Conservation (phyloP, 2,113 vertebrate genomes). For the Monopterus albus region DNA sequence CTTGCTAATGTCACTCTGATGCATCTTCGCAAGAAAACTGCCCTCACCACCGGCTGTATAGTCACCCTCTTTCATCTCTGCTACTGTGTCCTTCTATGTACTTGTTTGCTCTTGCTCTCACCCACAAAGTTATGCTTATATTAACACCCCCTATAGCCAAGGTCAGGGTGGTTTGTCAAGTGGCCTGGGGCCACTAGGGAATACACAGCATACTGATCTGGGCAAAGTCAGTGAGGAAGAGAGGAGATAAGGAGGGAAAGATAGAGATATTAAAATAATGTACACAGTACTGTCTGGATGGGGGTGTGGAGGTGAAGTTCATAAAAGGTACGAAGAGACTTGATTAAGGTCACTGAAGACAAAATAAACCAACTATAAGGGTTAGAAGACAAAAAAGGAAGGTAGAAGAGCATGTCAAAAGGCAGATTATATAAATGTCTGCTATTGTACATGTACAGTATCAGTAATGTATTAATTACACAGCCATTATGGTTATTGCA, state of each 20-base stretch:
- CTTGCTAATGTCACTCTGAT: too few relatives aligned
- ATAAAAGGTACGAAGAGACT: constrained; percentile 33
- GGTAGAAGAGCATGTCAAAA: constrained; percentile 13
- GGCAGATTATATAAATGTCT: not conserved
- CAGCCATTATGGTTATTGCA: constrained; percentile 1
- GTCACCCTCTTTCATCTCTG: not conserved
- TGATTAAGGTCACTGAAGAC: constrained; percentile 27
- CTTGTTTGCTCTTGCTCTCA: not conserved
- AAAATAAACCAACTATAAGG: constrained; percentile 54
- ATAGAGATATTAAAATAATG: constrained; percentile 20
- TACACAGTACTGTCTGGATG: not conserved
- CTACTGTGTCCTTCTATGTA: constrained; percentile 26
- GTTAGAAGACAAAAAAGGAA: constrained; percentile 44
- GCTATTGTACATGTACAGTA: not conserved
- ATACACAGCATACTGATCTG: not conserved
- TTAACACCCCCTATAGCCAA: constrained; percentile 28
- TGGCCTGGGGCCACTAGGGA: not conserved
- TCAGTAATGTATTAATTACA: not conserved
- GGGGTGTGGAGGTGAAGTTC: constrained; percentile 11
- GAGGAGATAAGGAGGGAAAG: not conserved
- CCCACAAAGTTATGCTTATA: constrained; percentile 27
- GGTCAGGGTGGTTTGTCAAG: constrained; percentile 33
- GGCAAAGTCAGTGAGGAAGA: not conserved
- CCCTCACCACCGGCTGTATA: not conserved
- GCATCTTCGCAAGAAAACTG: not conserved